Percentiles rank a stretch among this genome's conserved stretches.
Conservation (phyloP, 2,888 invertebrate species). For the Drosophila kanekoi region DNA sequence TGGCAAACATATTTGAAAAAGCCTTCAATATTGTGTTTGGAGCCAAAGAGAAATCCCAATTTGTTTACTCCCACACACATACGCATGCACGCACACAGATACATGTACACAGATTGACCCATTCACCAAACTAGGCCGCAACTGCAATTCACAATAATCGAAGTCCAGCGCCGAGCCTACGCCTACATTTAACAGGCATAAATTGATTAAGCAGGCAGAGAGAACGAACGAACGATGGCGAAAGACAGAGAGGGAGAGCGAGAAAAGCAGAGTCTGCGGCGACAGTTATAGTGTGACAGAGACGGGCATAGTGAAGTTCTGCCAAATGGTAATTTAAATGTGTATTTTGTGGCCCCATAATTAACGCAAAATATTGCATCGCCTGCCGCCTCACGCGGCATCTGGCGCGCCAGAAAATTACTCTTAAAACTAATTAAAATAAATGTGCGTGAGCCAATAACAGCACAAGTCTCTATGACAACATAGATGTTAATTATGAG, state of each 20-base stretch:
- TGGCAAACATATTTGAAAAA: not conserved
- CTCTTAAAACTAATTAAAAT: slow-evolving; percentile 70
- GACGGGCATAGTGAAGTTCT: not conserved
- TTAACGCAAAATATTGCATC: slow-evolving; percentile 45
- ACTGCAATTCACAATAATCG: slow-evolving; percentile 67
- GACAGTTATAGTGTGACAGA: not conserved
- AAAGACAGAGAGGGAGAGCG: not conserved
- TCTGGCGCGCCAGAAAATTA: slow-evolving; percentile 41
- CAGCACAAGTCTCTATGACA: slow-evolving; percentile 31
- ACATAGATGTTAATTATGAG: slow-evolving; percentile 62
- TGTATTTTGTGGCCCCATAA: slow-evolving; percentile 52
- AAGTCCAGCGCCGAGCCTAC: slow-evolving; percentile 28
- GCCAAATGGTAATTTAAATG: slow-evolving; percentile 58
- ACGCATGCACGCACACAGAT: not conserved
- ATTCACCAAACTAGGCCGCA: slow-evolving; percentile 42
- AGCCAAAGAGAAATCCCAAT: slow-evolving; percentile 18
- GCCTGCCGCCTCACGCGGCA: not conserved
- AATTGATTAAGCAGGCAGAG: slow-evolving; percentile 53
- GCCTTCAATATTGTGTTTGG: slow-evolving; percentile 17
- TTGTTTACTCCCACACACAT: slow-evolving; percentile 23
- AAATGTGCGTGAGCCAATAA: slow-evolving; percentile 27
- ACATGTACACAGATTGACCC: slow-evolving; percentile 12
- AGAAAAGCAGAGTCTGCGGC: not conserved
- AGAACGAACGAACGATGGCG: not conserved
- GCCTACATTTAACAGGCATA: slow-evolving; percentile 48